Percentiles rank a stretch among this genome's conserved stretches.
Conservation (phyloP, 2,113 vertebrate genomes). For the Astatoreochromis straeleni region DNA sequence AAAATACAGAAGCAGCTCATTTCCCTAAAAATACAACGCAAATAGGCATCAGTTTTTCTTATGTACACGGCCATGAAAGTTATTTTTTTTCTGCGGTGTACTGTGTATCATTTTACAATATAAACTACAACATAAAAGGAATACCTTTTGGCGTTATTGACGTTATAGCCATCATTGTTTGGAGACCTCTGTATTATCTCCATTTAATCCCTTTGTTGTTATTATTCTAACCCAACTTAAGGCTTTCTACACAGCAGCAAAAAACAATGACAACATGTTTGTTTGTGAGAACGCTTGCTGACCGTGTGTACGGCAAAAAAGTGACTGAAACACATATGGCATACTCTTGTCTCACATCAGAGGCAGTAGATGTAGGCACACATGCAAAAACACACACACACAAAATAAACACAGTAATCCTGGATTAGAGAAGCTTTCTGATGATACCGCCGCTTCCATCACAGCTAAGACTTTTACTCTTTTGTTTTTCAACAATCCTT, state of each 20-base stretch:
- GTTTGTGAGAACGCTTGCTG: conserved; percentile 29
- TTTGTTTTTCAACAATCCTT: conserved; percentile 51
- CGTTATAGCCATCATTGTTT: not conserved
- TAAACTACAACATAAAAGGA: not conserved
- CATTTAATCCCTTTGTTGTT: conserved; percentile 51
- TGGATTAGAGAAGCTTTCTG: conserved; percentile 62
- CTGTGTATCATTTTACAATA: not conserved
- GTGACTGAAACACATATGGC: conserved; percentile 46
- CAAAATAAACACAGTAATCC: conserved; percentile 63
- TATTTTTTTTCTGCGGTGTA: accelerated
- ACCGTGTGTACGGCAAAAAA: not conserved
- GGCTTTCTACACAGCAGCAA: not conserved
- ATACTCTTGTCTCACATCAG: conserved; percentile 17
- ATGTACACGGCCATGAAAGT: not conserved
- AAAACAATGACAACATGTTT: conserved; percentile 53
- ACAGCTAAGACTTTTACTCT: conserved; percentile 56
- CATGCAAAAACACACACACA: not conserved
- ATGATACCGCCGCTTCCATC: conserved; percentile 54
- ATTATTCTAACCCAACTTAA: not conserved
- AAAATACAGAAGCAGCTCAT: not conserved
- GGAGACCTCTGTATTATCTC: not conserved
- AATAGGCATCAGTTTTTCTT: not conserved
- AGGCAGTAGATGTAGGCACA: not conserved
- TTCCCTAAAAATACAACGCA: not conserved
- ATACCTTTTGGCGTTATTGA: not conserved